phyloP scores from a whole-genome alignment of 2,888 invertebrate species.

The Ceriagrion tenellum region DNA sequence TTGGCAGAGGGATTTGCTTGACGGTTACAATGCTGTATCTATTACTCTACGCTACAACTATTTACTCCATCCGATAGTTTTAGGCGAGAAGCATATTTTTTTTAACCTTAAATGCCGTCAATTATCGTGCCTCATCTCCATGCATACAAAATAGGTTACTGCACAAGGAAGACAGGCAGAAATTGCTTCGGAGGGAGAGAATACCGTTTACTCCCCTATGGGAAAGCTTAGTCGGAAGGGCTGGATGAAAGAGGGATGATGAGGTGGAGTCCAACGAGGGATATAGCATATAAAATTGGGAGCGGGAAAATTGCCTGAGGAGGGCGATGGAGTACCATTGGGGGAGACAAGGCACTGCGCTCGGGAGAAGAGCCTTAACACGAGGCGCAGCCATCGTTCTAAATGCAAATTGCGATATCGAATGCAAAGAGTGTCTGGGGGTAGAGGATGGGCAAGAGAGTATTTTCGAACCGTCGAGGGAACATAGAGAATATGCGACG shows the following conservation, averaged over 20 bases:
- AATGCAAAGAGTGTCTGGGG: not conserved
- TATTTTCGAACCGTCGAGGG: not conserved
- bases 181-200: not conserved
- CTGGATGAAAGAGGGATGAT: not conserved
- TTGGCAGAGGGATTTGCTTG: too few relatives aligned
- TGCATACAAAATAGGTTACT: too few relatives aligned
- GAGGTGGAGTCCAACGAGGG: not conserved
- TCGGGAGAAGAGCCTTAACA: not conserved
- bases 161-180: not conserved
- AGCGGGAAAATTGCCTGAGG: not conserved
- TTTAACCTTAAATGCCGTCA: too few relatives aligned
- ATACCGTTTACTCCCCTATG: not conserved
- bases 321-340: not conserved
- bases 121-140: too few relatives aligned
- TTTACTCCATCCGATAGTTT: too few relatives aligned
- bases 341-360: not conserved
- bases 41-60: too few relatives aligned
- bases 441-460: not conserved
- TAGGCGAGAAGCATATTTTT: too few relatives aligned
- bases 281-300: not conserved
- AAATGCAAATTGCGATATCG: slow-evolving; percentile 24
- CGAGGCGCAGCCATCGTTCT: not conserved
- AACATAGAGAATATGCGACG: not conserved
- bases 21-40: too few relatives aligned
- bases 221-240: not conserved